Percentiles rank a stretch among this genome's conserved stretches.
phyloP scores from a whole-genome alignment of 2,113 vertebrate genomes.

The Callospermophilus lateralis region DNA sequence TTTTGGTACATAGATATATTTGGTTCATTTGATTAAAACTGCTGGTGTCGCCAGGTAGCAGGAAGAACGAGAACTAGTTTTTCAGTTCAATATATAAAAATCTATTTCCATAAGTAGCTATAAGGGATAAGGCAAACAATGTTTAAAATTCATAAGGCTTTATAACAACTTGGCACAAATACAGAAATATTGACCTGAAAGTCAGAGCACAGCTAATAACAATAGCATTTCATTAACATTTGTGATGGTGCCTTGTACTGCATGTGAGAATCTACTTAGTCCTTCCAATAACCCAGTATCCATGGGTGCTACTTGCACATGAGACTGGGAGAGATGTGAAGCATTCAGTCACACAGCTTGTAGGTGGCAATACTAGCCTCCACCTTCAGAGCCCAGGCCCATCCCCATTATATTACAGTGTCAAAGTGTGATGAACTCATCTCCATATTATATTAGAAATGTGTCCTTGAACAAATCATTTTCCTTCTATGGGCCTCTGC shows the following conservation, averaged over 20 bases:
- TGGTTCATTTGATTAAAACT: conserved; percentile 74
- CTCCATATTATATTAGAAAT: not conserved
- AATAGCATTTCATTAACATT: conserved; percentile 4
- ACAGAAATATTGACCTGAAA: not conserved
- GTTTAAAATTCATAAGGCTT: conserved; percentile 60
- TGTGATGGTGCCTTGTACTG: not conserved
- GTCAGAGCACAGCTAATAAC: conserved; percentile 1
- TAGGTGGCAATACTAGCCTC: not conserved
- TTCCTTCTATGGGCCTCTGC: not conserved
- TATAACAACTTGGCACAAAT: not conserved
- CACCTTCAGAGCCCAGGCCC: not conserved
- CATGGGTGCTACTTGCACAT: not conserved
- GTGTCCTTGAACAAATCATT: conserved; percentile 20
- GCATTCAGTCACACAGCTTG: not conserved
- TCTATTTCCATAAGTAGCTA: not conserved
- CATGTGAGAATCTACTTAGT: not conserved
- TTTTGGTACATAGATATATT: conserved; percentile 63
- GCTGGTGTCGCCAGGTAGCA: conserved; percentile 30
- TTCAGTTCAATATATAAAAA: conserved; percentile 66
- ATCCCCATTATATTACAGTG: not conserved
- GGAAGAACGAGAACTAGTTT: conserved; percentile 63
- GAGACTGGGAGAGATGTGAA: not conserved
- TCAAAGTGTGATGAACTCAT: not conserved
- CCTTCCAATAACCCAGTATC: not conserved
- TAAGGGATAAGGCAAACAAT: conserved; percentile 55